phyloP scores from a whole-genome alignment of 1,140 invertebrate species.

The Calliopsis andreniformis region DNA sequence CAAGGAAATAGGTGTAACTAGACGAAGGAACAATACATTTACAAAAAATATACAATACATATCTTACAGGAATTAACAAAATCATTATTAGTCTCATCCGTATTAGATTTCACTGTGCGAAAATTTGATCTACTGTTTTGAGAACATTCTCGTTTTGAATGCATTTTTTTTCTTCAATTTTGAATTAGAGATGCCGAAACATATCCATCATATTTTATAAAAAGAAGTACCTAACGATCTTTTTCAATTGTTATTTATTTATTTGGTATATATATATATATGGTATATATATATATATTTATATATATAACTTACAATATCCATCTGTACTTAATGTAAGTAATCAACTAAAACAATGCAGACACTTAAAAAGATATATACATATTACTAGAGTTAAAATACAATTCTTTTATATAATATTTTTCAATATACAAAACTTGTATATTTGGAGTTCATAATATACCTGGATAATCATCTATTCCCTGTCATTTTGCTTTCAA shows the following conservation, averaged over 20 bases:
- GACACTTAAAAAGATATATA: constrained; percentile 19
- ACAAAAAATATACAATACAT: neutral
- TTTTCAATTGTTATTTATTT: constrained; percentile 25
- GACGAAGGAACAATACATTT: no score
- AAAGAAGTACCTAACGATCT: neutral
- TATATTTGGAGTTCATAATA: constrained; percentile 17
- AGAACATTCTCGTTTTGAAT: neutral
- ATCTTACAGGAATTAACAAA: neutral
- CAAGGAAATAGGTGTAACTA: neutral
- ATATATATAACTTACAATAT: constrained; percentile 33
- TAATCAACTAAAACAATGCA: constrained; percentile 35
- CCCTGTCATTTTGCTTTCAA: neutral
- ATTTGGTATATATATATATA: constrained; percentile 1
- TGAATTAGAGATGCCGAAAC: neutral
- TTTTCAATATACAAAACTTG: constrained; percentile 8
- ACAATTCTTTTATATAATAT: constrained; percentile 9
- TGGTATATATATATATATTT: no score
- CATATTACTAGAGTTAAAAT: neutral
- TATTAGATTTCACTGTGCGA: neutral
- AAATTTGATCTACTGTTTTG: neutral
- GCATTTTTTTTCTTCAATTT: neutral
- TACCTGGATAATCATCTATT: constrained; percentile 5
- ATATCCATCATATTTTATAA: neutral
- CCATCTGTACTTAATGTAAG: neutral
- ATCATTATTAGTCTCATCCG: neutral